Conservation (phyloP, 2,797 vertebrate species). For the Hoplostethus mediterraneus region DNA sequence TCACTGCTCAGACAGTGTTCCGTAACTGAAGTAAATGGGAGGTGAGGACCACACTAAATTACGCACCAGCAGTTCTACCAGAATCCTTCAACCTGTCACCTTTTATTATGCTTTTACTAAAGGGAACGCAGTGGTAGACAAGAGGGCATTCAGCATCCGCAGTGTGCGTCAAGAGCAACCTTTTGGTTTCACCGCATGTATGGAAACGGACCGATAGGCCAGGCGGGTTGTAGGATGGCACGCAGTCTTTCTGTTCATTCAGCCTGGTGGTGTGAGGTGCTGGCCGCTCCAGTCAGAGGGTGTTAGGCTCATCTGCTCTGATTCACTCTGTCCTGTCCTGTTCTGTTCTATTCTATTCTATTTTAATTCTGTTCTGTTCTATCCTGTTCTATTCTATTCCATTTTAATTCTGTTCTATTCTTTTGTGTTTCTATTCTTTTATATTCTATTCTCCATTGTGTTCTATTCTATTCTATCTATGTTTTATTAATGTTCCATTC, state of each 20-base stretch:
- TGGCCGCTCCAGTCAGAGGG: background rate
- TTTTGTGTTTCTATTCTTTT: no score
- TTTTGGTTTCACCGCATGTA: background rate
- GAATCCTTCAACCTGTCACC: slow-evolving; percentile 23
- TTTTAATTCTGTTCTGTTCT: no score
- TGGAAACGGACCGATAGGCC: background rate
- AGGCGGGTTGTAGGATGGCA: background rate
- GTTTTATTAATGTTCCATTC: no score
- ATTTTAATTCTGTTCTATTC: no score
- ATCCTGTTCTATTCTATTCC: no score
- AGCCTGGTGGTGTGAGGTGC: no score
- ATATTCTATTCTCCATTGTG: no score
- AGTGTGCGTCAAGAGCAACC: slow-evolving; percentile 1
- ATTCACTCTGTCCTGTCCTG: background rate
- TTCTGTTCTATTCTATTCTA: no score
- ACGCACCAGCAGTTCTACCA: slow-evolving; percentile 15
- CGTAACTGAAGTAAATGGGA: background rate
- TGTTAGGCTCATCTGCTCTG: background rate
- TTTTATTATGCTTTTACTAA: slow-evolving; percentile 27
- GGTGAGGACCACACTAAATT: background rate
- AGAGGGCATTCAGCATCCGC: slow-evolving; percentile 6
- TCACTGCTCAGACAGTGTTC: slow-evolving; percentile 3
- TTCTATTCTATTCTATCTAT: no score
- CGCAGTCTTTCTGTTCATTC: no score
- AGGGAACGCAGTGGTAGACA: slow-evolving; percentile 16